phyloP scores from a whole-genome alignment of 2,797 vertebrate genomes.

The Chrosomus eos region DNA sequence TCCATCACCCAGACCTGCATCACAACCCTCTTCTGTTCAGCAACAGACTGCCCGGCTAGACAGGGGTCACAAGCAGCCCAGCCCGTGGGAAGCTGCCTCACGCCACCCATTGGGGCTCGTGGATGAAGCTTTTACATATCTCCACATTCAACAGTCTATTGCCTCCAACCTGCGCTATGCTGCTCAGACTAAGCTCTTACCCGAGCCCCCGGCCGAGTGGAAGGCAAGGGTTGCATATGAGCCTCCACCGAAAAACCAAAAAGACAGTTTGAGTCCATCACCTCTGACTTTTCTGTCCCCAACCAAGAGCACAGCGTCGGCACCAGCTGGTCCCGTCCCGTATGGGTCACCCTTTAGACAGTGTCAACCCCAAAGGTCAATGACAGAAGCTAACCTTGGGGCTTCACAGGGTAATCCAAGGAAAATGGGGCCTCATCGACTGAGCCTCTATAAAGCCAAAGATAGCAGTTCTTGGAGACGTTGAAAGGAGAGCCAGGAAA shows the following conservation, averaged over 20 bases:
- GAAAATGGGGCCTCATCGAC: slow-evolving; percentile 65
- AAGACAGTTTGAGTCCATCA: slow-evolving; percentile 45
- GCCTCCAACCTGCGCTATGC: slow-evolving; percentile 84
- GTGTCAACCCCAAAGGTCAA: slow-evolving; percentile 78
- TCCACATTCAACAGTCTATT: slow-evolving; percentile 85
- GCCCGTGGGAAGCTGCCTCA: slow-evolving; percentile 93
- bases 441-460: slow-evolving; percentile 79
- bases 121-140: slow-evolving; percentile 88
- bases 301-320: slow-evolving; percentile 67
- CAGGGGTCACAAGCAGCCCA: slow-evolving; percentile 77
- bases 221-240: slow-evolving; percentile 77
- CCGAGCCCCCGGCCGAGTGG: slow-evolving; percentile 83
- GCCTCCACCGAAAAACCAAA: slow-evolving; percentile 57
- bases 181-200: slow-evolving; percentile 86
- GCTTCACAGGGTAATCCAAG: slow-evolving; percentile 76
- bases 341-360: slow-evolving; percentile 77
- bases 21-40: slow-evolving; percentile 58
- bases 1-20: slow-evolving; percentile 72
- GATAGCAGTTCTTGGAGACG: slow-evolving; percentile 80
- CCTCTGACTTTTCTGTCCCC: slow-evolving; percentile 56
- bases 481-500: slow-evolving; percentile 62
- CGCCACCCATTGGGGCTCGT: slow-evolving; percentile 88
- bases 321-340: slow-evolving; percentile 63
- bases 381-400: slow-evolving; percentile 72
- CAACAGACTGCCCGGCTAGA: slow-evolving; percentile 67